Conservation (phyloP, 2,113 vertebrate genomes). For the Aleadryas rufinucha region DNA sequence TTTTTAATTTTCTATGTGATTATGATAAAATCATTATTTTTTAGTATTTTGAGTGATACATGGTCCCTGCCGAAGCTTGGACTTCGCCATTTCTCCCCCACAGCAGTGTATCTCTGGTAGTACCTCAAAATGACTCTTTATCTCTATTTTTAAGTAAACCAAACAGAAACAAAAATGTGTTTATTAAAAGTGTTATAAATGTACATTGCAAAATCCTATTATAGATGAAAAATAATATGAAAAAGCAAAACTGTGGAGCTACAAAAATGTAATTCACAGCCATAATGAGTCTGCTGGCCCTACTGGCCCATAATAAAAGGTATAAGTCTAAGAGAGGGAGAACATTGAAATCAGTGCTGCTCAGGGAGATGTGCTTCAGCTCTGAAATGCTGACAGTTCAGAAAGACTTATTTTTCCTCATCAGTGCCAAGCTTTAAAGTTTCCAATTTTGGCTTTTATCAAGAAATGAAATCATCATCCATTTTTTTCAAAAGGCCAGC, state of each 20-base stretch:
- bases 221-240: not conserved
- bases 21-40: not conserved
- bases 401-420: constrained; percentile 49
- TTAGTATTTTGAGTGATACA: not conserved
- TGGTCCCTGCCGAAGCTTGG: not conserved
- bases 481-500: not conserved
- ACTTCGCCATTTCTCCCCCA: not conserved
- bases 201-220: not conserved
- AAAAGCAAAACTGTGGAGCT: not conserved
- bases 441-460: constrained; percentile 41
- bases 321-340: not conserved
- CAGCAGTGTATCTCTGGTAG: not conserved
- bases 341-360: not conserved
- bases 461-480: constrained; percentile 3
- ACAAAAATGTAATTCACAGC: constrained; percentile 7
- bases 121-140: not conserved
- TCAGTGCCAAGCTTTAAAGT: constrained; percentile 28
- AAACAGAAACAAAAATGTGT: not conserved
- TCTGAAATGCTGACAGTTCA: constrained; percentile 30
- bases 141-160: not conserved
- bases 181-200: not conserved
- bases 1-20: not conserved
- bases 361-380: constrained; percentile 1
- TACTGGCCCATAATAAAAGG: constrained; percentile 12
- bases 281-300: not conserved